Evolutionary conservation across 2,888 invertebrate species (phyloP).

Genomic region (Hypolimnas misippus): DNA sequence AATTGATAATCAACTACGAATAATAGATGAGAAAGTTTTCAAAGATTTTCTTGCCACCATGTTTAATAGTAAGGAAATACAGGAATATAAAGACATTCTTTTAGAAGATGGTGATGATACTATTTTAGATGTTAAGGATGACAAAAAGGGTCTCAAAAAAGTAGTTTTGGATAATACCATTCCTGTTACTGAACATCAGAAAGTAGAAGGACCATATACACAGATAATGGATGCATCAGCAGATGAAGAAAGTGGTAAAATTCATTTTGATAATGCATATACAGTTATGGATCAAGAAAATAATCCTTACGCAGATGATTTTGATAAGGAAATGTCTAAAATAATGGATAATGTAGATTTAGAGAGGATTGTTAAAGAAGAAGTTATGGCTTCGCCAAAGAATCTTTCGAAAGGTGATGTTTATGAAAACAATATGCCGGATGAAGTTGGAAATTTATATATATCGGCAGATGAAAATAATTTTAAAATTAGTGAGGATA

Average conservation of each 20-base stretch:
- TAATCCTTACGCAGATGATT: not conserved
- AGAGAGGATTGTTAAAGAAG: slow-evolving; percentile 45
- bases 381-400: slow-evolving; percentile 24
- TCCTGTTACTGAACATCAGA: not conserved
- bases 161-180: not conserved
- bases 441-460: slow-evolving; percentile 36
- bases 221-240: slow-evolving; percentile 1
- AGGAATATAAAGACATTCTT: slow-evolving; percentile 42
- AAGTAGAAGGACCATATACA: slow-evolving; percentile 15
- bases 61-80: slow-evolving; percentile 56
- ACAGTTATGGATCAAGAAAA: slow-evolving; percentile 15
- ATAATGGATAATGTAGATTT: slow-evolving; percentile 54
- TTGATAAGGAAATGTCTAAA: slow-evolving; percentile 48
- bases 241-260: slow-evolving; percentile 6
- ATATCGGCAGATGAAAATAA: slow-evolving; percentile 52
- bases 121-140: slow-evolving; percentile 14
- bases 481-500: slow-evolving; percentile 19
- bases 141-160: slow-evolving; percentile 2
- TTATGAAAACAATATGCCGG: not conserved
- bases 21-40: slow-evolving; percentile 49
- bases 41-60: slow-evolving; percentile 57
- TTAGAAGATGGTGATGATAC: slow-evolving; percentile 19
- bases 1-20: slow-evolving; percentile 45
- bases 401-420: slow-evolving; percentile 1
- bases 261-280: not conserved